Percentiles rank a stretch among this genome's conserved stretches.
Evolutionary conservation across 1,140 invertebrate species (phyloP).

Genomic region (Drosophila tristis): DNA sequence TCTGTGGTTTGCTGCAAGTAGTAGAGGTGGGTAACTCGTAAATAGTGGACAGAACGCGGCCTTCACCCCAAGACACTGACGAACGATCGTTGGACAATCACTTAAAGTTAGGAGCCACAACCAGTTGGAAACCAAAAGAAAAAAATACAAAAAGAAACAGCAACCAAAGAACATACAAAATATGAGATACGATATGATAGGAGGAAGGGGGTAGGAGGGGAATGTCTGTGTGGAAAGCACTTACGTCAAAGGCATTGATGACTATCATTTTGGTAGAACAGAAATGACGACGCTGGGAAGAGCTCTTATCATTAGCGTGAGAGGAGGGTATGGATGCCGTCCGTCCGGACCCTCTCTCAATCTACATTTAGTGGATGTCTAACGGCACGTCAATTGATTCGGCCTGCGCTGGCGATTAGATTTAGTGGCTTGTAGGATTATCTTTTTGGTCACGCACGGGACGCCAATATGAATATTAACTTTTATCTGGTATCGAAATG

Average conservation of each 20-base stretch:
- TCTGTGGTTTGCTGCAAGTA: slow-evolving; percentile 29
- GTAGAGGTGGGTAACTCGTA: slow-evolving; percentile 13
- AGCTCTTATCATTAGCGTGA: slow-evolving; percentile 71
- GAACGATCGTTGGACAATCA: neutral
- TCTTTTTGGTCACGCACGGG: slow-evolving; percentile 61
- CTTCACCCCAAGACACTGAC: neutral
- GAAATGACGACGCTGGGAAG: slow-evolving; percentile 54
- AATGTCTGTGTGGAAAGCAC: slow-evolving; percentile 40
- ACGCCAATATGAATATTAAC: slow-evolving; percentile 58
- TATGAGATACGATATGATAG: slow-evolving; percentile 1
- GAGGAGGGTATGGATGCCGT: slow-evolving; percentile 1
- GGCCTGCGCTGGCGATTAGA: slow-evolving; percentile 1
- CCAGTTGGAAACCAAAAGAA: neutral
- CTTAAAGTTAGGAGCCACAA: slow-evolving; percentile 11
- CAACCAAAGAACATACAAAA: slow-evolving; percentile 14
- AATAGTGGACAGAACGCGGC: neutral
- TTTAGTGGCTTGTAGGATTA: slow-evolving; percentile 31
- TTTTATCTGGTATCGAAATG: neutral
- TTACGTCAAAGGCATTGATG: slow-evolving; percentile 75
- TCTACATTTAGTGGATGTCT: slow-evolving; percentile 44
- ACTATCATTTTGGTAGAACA: slow-evolving; percentile 65
- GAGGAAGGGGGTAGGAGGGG: neutral
- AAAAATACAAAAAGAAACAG: neutral
- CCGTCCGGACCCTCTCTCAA: slow-evolving; percentile 29
- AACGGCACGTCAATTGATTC: slow-evolving; percentile 27